phyloP scores from a whole-genome alignment of 1,140 invertebrate genomes.

The Drosophila carrolli region DNA sequence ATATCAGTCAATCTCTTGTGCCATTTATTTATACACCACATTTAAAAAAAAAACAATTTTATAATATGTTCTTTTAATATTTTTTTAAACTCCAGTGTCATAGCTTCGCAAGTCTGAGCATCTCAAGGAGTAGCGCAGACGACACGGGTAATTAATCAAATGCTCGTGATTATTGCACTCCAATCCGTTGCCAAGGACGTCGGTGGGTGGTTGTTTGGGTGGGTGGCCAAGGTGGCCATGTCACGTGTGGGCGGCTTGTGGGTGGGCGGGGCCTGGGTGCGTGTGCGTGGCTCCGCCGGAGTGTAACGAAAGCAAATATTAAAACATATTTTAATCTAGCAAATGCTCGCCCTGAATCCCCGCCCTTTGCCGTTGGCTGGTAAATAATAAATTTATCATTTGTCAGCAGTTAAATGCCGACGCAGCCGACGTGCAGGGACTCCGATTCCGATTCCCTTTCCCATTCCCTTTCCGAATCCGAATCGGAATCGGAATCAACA shows the following conservation, averaged over 20 bases:
- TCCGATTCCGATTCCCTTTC: conserved; percentile 12
- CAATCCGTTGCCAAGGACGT: conserved; percentile 24
- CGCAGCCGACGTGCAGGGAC: conserved; percentile 40
- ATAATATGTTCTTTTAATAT: neutral
- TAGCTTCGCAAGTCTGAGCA: neutral
- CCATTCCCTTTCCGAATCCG: conserved; percentile 8
- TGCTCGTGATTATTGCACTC: conserved; percentile 71
- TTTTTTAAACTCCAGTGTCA: conserved; percentile 7
- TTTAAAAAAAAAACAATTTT: no score
- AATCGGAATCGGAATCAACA: neutral
- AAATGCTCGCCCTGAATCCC: conserved; percentile 47
- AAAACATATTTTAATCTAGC: conserved; percentile 83
- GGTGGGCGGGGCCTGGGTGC: neutral
- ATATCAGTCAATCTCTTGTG: no score
- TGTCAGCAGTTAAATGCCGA: conserved; percentile 80
- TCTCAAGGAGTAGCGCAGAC: conserved; percentile 10
- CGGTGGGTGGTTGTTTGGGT: neutral
- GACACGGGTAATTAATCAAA: conserved; percentile 75
- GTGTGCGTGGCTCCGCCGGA: conserved; percentile 21
- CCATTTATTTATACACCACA: no score
- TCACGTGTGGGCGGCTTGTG: conserved; percentile 30
- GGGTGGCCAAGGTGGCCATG: conserved; percentile 37
- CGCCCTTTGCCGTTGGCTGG: conserved; percentile 42
- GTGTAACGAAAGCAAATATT: conserved; percentile 76
- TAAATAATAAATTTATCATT: conserved; percentile 84